A percentile compares a stretch with the other conserved stretches of the same genome.
Evolutionary conservation across 2,113 vertebrate species (phyloP).

Genomic region (Sminthopsis crassicaudata): DNA sequence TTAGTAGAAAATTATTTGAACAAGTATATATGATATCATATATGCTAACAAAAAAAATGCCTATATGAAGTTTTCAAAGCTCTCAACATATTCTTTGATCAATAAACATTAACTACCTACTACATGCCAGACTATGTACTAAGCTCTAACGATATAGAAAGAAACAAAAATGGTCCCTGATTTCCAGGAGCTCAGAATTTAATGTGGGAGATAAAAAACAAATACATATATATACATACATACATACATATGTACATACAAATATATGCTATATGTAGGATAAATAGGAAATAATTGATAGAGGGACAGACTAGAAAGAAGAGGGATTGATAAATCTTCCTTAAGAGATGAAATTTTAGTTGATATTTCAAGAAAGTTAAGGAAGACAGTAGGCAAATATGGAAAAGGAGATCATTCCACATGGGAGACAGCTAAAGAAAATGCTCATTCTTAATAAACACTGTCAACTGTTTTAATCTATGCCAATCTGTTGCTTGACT

Average conservation of each 20-base stretch:
- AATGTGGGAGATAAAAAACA: background rate
- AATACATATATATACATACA: background rate
- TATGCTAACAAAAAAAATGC: background rate
- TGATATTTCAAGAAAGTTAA: background rate
- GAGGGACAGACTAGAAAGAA: background rate
- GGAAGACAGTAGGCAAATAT: background rate
- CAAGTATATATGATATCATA: background rate
- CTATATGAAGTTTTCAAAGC: background rate
- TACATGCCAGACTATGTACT: background rate
- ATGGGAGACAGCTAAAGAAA: background rate
- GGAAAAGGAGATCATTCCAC: background rate
- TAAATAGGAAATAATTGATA: background rate
- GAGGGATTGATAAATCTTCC: background rate
- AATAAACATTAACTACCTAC: background rate
- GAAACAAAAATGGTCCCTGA: background rate
- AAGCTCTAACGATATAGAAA: background rate
- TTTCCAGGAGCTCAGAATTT: background rate
- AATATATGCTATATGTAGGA: background rate
- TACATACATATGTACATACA: background rate
- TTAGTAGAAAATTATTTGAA: background rate
- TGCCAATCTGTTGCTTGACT: background rate
- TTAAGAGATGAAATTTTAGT: background rate
- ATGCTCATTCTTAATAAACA: background rate
- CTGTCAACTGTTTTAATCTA: background rate
- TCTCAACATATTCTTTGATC: background rate